Evolutionary conservation across 2,797 vertebrate genomes (phyloP), one percentile per base, ranked within the genome.

Genomic region (Rhinichthys osculus): DNA sequence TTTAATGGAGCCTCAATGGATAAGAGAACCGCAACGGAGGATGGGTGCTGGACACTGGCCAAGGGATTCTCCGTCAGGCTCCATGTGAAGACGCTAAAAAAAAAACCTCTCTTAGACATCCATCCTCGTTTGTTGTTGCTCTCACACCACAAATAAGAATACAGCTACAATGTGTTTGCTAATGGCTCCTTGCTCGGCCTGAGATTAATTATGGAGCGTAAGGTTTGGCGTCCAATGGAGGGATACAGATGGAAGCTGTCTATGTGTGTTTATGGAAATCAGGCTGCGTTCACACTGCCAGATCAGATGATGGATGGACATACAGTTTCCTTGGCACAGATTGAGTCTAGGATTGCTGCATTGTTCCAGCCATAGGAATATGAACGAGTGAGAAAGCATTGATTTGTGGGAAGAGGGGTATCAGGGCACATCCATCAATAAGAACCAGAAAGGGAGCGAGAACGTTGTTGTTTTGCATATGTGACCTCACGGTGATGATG

Each of bases 161-260:
- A 78, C 62, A 76, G 73, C 66, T 76, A 86, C 80, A 59, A 35
- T 81, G 64, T 50, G 74, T 78, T 89, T 85, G 70, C 86, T 78
- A 83, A 78, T 59, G 57, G 82, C 82, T 81, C 50, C 40, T 86
- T 7, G n/a, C 40, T 69, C n/a, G 19, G 40, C 62, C 52, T 86
- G 81, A 79, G 35, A 80, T 88, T 89, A 86, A 91, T 88, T 88
- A 86, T 84, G 70, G 77, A 73, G 69, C 42, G 70, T 78, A 80
- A 42, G 52, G 78, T 81, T 83, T 80, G 87, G 77, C 78, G 44
- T 87, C 66, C 78, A 47, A n/a, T 42, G 50, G 73, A 86, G 79
- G 72, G 30, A 66, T 80, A 64, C 85, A 89, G 83, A 89, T 89
- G 76, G 87, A 86, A 82, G 27, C 33, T 85, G 76, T 89, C 85